Percentiles rank a stretch among this genome's conserved stretches.
These are phyloP conservation scores for Microctenopoma steveboyesi DNA, from an alignment of 2,797 vertebrate species.

Conservation along the genomic window DNA sequence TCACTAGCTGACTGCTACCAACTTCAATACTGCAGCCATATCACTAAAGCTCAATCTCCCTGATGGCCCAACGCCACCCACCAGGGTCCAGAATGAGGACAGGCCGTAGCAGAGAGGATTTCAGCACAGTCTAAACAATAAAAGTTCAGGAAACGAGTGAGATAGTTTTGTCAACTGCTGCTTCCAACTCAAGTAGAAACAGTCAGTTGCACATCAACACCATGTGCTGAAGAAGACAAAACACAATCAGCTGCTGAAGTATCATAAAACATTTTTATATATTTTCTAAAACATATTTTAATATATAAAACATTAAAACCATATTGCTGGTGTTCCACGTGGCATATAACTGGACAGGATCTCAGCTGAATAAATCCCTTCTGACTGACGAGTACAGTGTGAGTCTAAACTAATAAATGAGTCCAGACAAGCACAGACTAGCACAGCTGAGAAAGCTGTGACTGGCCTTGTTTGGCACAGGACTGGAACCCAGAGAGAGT, in stretches of 20 bases:
- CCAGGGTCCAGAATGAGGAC: no score
- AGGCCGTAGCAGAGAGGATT: no score
- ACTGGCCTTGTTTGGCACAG: constrained; percentile 51
- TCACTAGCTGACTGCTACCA: no score
- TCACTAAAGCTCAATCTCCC: no score
- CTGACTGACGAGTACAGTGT: background rate
- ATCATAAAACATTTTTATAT: background rate
- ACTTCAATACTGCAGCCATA: no score
- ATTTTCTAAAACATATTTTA: no score
- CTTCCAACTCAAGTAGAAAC: no score
- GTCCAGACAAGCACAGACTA: background rate
- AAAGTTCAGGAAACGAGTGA: no score
- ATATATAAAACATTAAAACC: background rate
- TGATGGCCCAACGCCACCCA: no score
- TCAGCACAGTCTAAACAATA: no score
- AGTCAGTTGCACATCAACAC: background rate
- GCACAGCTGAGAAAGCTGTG: constrained; percentile 12
- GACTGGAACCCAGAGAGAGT: constrained; percentile 41
- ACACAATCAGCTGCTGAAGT: background rate
- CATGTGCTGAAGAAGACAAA: background rate
- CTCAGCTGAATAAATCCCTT: background rate
- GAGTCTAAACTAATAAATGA: constrained; percentile 15
- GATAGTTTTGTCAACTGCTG: no score
- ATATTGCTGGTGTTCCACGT: background rate
- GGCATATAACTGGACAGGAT: background rate